Conservation (phyloP, 2,797 vertebrate species). For the Tinamus major region DNA sequence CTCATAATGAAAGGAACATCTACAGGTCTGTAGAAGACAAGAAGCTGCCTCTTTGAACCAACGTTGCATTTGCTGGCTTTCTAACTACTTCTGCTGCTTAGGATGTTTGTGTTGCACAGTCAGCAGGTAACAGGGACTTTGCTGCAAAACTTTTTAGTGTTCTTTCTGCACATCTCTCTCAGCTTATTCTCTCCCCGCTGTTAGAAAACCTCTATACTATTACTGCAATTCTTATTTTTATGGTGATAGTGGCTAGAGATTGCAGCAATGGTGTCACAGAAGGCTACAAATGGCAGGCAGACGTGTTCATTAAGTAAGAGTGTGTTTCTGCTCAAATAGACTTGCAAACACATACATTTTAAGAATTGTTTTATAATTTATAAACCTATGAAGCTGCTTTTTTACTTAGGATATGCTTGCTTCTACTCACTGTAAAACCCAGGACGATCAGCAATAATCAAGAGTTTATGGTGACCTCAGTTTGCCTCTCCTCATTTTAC, state of each 20-base stretch:
- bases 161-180: background rate
- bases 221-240: constrained; percentile 50
- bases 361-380: background rate
- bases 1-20: background rate
- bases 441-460: background rate
- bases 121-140: background rate
- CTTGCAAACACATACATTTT: background rate
- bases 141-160: background rate
- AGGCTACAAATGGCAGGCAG: background rate
- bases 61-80: background rate
- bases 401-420: background rate
- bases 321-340: background rate
- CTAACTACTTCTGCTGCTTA: background rate
- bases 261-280: background rate
- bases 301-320: background rate
- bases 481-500: background rate
- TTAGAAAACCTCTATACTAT: background rate
- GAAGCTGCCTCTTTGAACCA: background rate
- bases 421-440: background rate
- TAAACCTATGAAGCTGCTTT: background rate
- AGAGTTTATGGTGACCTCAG: background rate
- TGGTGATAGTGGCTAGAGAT: background rate
- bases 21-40: background rate
- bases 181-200: constrained; percentile 16
- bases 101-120: background rate